A percentile compares a stretch with the other conserved stretches of the same genome.
phyloP scores from a whole-genome alignment of 1,140 invertebrate genomes.

The Hycleus phaleratus region DNA sequence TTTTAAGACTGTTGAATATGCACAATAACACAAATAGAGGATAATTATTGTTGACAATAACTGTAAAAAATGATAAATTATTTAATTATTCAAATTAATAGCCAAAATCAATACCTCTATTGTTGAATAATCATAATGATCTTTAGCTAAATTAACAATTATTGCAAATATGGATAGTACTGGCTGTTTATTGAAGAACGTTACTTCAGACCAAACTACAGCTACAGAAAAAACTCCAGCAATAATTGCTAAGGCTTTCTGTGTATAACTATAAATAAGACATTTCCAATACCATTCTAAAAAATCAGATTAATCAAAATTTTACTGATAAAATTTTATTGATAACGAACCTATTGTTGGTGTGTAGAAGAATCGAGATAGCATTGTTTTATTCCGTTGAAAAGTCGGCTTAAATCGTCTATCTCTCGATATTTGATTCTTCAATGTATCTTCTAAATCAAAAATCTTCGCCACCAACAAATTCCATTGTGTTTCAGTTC shows the following conservation, averaged over 20 bases:
- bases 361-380: slow-evolving; percentile 54
- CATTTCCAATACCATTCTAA: slow-evolving; percentile 96
- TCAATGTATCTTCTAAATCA: slow-evolving; percentile 79
- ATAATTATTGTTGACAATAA: slow-evolving; percentile 83
- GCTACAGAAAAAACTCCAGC: slow-evolving; percentile 74
- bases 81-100: no score
- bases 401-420: slow-evolving; percentile 72
- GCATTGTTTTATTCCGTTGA: slow-evolving; percentile 47
- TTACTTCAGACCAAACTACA: slow-evolving; percentile 98
- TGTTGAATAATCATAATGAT: slow-evolving; percentile 84
- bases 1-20: slow-evolving; percentile 95
- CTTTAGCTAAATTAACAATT: slow-evolving; percentile 74
- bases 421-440: slow-evolving; percentile 70
- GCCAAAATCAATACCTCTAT: slow-evolving; percentile 70
- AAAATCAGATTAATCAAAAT: slow-evolving; percentile 29
- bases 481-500: slow-evolving; percentile 89
- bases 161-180: slow-evolving; percentile 93
- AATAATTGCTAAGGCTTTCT: slow-evolving; percentile 64
- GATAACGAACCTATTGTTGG: slow-evolving; percentile 53
- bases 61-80: slow-evolving; percentile 42
- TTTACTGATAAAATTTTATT: background rate
- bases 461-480: slow-evolving; percentile 73
- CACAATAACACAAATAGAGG: slow-evolving; percentile 92
- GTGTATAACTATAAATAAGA: slow-evolving; percentile 63
- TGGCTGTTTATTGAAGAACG: slow-evolving; percentile 88